A percentile compares a stretch with the other conserved stretches of the same genome.
These are phyloP conservation scores for Caenorhabditis panamensis DNA, from an alignment of 2,888 invertebrate species.

Conservation along the genomic window DNA sequence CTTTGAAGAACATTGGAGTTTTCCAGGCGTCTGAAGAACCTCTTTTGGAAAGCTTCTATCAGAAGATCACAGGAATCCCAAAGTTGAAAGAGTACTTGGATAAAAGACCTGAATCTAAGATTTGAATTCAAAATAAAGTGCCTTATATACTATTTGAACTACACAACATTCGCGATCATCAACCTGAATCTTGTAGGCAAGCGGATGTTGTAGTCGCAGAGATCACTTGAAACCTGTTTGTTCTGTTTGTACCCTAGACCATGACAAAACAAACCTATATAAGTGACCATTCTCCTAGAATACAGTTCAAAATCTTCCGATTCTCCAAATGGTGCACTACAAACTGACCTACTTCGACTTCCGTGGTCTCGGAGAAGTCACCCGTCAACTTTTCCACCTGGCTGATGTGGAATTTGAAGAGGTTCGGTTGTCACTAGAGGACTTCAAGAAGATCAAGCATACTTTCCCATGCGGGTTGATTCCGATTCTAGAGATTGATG, in stretches of 20 bases:
- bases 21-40: conserved; percentile 3
- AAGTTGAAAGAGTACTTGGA: too few species aligned
- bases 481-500: conserved; percentile 31
- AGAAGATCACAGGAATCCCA: conserved; percentile 40
- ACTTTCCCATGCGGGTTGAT: conserved; percentile 26
- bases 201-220: too few species aligned
- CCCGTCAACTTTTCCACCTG: conserved; percentile 28
- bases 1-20: conserved; percentile 15
- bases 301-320: background rate
- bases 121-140: conserved; percentile 1
- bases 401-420: conserved; percentile 31
- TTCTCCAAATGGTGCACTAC: conserved; percentile 38
- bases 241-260: too few species aligned
- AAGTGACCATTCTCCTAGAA: too few species aligned
- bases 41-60: conserved; percentile 10
- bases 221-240: too few species aligned
- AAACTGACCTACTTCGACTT: conserved; percentile 49
- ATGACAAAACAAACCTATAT: too few species aligned
- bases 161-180: too few species aligned
- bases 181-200: too few species aligned
- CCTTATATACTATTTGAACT: too few species aligned
- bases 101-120: conserved; percentile 18
- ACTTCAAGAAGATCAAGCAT: conserved; percentile 21
- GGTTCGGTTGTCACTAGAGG: background rate
- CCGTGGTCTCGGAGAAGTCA: conserved; percentile 41